Base-by-base conservation (phyloP, 2,113 vertebrate genomes). In the Cynocephalus volans region DNA sequence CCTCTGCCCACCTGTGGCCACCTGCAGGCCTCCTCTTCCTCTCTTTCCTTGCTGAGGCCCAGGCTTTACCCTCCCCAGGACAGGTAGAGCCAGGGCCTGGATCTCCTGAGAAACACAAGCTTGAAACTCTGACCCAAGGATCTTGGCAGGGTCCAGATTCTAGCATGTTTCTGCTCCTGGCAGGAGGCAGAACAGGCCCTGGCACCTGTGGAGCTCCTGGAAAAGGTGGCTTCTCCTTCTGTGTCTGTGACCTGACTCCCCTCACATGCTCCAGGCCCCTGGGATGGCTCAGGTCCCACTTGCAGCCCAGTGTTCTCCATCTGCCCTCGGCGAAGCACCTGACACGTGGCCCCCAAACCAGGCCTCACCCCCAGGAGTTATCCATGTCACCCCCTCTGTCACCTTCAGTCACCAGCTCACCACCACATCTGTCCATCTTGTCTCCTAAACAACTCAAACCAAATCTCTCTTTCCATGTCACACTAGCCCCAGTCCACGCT, bases 401-500 rank as follows among this genome's bases (percentile, higher is more conserved):
- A 52, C 24, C 19, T 8, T 26, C 89, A 8, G 3, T 45, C 89
- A 45, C 33, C 77, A 24, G 0, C 52, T 80, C 24, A 7, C 70
- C 75, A 52, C 72, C 15, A 31, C 24, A 26, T 36, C 48, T 24
- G 56, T 23, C 54, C 5, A 3, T 15, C 56, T 52, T 24, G 19
- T 65, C 77, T 62, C 26, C 45, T 36, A 31, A 60, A 24, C 41
- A 70, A 5, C 41, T 54, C 70, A 79, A 18, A 50, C 36, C 50
- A 33, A 72, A 1, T 24, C 21, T 6, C 6, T 2, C 48, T 24
- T 52, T 13, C 19, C 10, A 5, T 26, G 15, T 9, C 11, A 2
- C 41, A 17, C 23, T 56, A 67, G 21, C 83, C 72, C n/a, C 45
- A 54, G 1, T 36, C 79, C 36, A 10, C 3, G 13, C 19, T 2